phyloP scores from a whole-genome alignment of 2,888 invertebrate species.

The Pristionchus entomophagus region DNA sequence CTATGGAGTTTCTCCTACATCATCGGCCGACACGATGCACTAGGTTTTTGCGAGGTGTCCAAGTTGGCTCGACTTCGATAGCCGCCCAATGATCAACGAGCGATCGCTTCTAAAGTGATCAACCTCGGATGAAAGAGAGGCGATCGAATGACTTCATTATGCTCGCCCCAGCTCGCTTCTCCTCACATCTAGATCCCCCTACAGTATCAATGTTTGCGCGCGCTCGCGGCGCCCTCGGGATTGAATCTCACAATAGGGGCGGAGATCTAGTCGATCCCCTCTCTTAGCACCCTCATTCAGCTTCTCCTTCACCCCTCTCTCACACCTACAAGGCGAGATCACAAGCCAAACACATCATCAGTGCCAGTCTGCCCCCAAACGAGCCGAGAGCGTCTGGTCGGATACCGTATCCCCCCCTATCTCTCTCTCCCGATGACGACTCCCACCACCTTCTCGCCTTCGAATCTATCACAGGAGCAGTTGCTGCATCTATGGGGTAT shows the following conservation, averaged over 20 bases:
- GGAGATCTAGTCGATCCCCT: conserved; percentile 29
- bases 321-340: not conserved
- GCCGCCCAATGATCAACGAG: not conserved
- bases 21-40: too few species aligned
- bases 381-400: not conserved
- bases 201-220: conserved; percentile 35
- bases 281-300: not conserved
- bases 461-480: conserved; percentile 66
- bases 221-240: conserved; percentile 8
- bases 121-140: not conserved
- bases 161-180: not conserved
- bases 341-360: conserved; percentile 27
- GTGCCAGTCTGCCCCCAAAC: not conserved
- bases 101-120: not conserved
- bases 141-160: conserved; percentile 36
- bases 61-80: not conserved
- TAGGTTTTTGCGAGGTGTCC: not conserved
- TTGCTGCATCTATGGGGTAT: conserved; percentile 70
- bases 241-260: conserved; percentile 41
- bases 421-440: not conserved
- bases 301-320: conserved; percentile 3
- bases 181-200: conserved; percentile 13
- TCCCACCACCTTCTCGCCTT: conserved; percentile 47
- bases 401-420: not conserved
- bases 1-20: too few species aligned